Evolutionary conservation across 2,888 invertebrate genomes (phyloP), one percentile per base, ranked within the genome.

Genomic region (Nycteola revayana): DNA sequence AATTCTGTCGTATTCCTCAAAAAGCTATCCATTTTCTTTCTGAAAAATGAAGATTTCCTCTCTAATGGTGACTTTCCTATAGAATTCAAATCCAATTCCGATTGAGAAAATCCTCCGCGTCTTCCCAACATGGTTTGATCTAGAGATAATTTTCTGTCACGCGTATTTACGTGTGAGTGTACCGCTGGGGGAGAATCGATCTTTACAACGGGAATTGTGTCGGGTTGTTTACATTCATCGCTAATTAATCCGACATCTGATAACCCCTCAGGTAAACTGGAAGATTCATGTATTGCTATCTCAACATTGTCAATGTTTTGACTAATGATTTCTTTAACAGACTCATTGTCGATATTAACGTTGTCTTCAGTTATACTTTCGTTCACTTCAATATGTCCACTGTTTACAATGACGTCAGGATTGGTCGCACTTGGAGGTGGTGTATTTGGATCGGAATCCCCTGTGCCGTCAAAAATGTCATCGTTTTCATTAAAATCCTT

Each of bases 21-120:
- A 46, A 88, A 86, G 51, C 78, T 87, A 17, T 86, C 84, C 79
- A 87, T 75, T 56, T 80, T 87, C 43, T 87, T 87, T 30, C 74
- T 68, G 38, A 87, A 88, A 56, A 87, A 87, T 2, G 88, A 87
- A 1, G 86, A 83, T 63, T 88, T 88, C 11, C 86, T 65, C 47
- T 86, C 83, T 7, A 88, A 46, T 7, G 85, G 84, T 6, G 69
- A 77, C 55, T 85, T 87, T 3, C 87, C 86, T 39, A 86, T 75
- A 4, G 74, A 75, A 64, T 85, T 67, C 24, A 88, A 65, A 59
- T 88, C 84, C 32, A 83, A 46, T 61, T 87, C 87, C 7, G 87
- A 87, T 39, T 84, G 85, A 5, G 87, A 83, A 22, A 86, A 58
- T 7, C 79, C 72, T 35, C 75, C 71, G 6, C 77, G 66, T 39